Evolutionary conservation across 2,797 vertebrate genomes (phyloP).

Genomic region (Paguma larvata): DNA sequence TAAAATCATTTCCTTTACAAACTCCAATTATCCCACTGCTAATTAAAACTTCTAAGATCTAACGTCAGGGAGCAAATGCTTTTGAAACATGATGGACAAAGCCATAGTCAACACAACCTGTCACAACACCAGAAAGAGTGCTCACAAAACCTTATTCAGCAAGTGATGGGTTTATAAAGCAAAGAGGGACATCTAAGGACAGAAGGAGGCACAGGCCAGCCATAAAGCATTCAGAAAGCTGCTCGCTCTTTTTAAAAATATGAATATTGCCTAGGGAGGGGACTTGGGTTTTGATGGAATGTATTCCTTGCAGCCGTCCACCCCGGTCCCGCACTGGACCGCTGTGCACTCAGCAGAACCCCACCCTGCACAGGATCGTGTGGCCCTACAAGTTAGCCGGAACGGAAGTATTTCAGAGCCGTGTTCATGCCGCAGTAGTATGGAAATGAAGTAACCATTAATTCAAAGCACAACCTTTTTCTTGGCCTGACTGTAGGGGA

Average conservation of each 20-base stretch:
- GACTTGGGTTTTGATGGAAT: neutral
- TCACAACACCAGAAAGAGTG: neutral
- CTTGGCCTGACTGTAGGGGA: neutral
- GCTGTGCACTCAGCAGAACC: neutral
- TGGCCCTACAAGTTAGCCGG: neutral
- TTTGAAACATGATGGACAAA: constrained; percentile 48
- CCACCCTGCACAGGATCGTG: neutral
- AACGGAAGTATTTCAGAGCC: neutral
- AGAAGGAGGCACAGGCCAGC: neutral
- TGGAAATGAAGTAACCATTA: neutral
- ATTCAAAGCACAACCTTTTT: constrained; percentile 12
- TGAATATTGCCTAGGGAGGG: neutral
- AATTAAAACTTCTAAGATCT: constrained; percentile 63
- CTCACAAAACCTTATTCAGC: neutral
- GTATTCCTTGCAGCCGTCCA: neutral
- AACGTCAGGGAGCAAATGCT: constrained; percentile 49
- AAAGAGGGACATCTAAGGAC: neutral
- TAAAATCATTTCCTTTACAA: constrained; percentile 58
- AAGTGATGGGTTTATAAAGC: neutral
- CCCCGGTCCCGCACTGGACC: neutral
- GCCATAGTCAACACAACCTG: neutral
- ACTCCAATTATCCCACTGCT: constrained; percentile 41
- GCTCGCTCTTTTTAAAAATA: neutral
- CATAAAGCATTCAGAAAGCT: neutral
- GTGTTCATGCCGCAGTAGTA: neutral